Conservation (phyloP, 2,888 invertebrate genomes). For the Muscina levida region DNA sequence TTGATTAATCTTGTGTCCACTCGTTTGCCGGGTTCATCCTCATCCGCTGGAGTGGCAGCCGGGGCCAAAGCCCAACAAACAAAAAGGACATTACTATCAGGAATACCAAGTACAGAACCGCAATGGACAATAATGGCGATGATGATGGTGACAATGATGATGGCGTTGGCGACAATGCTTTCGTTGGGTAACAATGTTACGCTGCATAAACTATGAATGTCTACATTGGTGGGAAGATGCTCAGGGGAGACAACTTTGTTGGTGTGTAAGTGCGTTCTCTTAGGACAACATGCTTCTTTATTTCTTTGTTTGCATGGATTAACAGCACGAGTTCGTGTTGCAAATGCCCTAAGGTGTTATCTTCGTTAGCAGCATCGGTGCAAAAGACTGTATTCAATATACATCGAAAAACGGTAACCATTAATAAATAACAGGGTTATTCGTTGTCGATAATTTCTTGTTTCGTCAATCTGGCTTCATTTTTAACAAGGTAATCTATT, state of each 20-base stretch:
- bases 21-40: constrained; percentile 53
- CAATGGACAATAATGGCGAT: background rate
- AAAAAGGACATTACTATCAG: background rate
- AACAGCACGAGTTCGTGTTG: constrained; percentile 31
- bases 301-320: constrained; percentile 31
- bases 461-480: no score
- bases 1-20: constrained; percentile 62
- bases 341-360: constrained; percentile 56
- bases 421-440: no score
- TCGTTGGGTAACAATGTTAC: constrained; percentile 39
- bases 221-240: background rate
- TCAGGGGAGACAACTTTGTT: background rate
- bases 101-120: background rate
- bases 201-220: constrained; percentile 37
- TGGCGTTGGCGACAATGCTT: constrained; percentile 33
- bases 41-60: constrained; percentile 46
- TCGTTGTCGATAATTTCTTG: no score
- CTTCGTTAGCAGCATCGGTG: no score
- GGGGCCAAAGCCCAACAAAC: constrained; percentile 15
- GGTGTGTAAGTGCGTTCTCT: background rate
- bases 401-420: no score
- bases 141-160: constrained; percentile 49
- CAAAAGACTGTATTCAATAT: no score
- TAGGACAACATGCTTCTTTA: constrained; percentile 9
- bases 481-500: no score